Evolutionary conservation across 2,797 vertebrate genomes (phyloP).

Genomic region (Chelon labrosus): DNA sequence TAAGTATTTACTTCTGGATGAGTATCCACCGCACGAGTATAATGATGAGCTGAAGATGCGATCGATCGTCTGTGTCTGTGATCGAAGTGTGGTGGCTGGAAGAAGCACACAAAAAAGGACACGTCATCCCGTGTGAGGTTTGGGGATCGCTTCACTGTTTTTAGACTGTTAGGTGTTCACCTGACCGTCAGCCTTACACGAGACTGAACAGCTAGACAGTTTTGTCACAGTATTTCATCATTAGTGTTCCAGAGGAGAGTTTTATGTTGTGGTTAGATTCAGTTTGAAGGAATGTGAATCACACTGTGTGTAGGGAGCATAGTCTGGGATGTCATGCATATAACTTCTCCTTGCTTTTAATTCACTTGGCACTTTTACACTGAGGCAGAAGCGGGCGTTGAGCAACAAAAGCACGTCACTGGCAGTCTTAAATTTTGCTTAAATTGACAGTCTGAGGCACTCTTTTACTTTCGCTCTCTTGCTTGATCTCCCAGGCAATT

Average conservation of each 20-base stretch:
- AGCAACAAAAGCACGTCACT: slow-evolving; percentile 53
- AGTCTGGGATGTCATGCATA: slow-evolving; percentile 35
- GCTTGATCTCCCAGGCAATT: slow-evolving; percentile 57
- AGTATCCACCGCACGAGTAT: slow-evolving; percentile 38
- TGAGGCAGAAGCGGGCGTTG: slow-evolving; percentile 31
- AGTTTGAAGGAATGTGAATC: too few species aligned
- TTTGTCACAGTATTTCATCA: slow-evolving; percentile 11
- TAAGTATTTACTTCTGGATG: slow-evolving; percentile 69
- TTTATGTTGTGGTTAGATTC: background rate
- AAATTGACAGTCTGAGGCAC: slow-evolving; percentile 46
- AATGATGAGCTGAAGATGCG: slow-evolving; percentile 47
- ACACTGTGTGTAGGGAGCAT: slow-evolving; percentile 28
- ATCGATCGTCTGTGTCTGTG: slow-evolving; percentile 40
- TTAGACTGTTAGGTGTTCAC: background rate
- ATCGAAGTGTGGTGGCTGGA: slow-evolving; percentile 9
- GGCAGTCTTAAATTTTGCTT: slow-evolving; percentile 19
- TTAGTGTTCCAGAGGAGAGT: background rate
- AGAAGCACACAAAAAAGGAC: slow-evolving; percentile 21
- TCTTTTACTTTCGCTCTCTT: slow-evolving; percentile 38
- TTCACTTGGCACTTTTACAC: slow-evolving; percentile 18
- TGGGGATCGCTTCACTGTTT: slow-evolving; percentile 11
- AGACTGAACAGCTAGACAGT: slow-evolving; percentile 2
- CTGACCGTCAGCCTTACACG: background rate
- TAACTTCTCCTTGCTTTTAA: slow-evolving; percentile 42
- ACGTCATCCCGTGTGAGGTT: slow-evolving; percentile 5